phyloP scores from a whole-genome alignment of 1,140 invertebrate species.

The Littorina saxatilis region DNA sequence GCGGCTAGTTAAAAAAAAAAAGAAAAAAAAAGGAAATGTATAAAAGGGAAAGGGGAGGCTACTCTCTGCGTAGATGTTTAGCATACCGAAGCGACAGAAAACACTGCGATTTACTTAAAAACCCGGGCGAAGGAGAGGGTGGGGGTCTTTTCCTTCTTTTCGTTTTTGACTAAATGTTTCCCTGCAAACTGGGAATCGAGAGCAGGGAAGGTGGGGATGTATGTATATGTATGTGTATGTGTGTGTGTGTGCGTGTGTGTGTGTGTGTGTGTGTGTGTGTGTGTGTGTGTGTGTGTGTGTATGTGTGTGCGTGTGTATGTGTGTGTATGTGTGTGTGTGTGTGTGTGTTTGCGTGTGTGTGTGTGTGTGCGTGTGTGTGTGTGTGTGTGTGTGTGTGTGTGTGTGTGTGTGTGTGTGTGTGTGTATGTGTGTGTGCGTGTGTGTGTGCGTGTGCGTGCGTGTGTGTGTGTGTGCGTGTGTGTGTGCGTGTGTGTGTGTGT shows the following conservation, averaged over 20 bases:
- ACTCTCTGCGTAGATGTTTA: constrained; percentile 14
- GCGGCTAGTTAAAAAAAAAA: constrained; percentile 7
- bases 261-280: no score
- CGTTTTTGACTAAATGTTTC: constrained; percentile 1
- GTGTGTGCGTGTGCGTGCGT: background rate
- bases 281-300: no score
- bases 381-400: background rate
- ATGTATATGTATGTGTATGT: no score
- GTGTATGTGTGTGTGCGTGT: background rate
- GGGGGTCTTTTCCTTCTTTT: background rate
- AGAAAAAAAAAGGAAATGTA: no score
- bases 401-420: background rate
- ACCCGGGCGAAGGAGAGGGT: no score
- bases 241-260: no score
- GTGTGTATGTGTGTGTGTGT: background rate
- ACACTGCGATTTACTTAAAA: background rate
- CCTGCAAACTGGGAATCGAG: background rate
- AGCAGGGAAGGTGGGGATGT: background rate
- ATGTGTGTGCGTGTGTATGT: background rate
- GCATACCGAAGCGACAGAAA: constrained; percentile 18
- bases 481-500: background rate
- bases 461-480: background rate
- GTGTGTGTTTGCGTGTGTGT: no score
- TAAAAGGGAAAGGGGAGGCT: constrained; percentile 14
- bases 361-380: background rate